phyloP scores from a whole-genome alignment of 2,113 vertebrate species.

The Atherinomorus stipes region DNA sequence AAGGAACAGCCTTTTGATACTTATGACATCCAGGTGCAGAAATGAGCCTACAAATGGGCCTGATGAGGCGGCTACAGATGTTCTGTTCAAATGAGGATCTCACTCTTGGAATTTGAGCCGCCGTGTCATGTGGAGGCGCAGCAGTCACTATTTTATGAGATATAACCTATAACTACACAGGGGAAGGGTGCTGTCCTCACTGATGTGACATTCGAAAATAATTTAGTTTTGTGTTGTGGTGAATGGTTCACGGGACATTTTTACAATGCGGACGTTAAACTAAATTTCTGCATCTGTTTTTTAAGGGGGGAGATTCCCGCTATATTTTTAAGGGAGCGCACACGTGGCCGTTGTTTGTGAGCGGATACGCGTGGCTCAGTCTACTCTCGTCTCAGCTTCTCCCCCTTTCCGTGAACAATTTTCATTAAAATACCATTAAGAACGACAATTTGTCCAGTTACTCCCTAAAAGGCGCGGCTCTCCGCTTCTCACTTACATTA shows the following conservation, averaged over 20 bases:
- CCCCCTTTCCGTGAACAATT: neutral
- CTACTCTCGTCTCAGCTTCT: neutral
- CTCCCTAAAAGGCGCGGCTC: neutral
- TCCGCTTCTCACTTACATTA: neutral
- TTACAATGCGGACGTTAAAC: neutral
- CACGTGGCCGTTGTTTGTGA: neutral
- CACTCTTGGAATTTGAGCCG: neutral
- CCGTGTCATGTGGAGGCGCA: neutral
- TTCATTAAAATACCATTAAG: neutral
- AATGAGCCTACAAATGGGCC: too few species aligned
- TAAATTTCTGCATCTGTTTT: neutral
- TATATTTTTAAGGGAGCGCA: neutral
- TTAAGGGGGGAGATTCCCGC: neutral
- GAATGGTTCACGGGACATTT: neutral
- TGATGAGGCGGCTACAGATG: too few species aligned
- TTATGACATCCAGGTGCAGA: neutral
- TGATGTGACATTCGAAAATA: neutral
- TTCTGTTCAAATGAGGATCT: neutral
- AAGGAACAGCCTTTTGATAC: neutral
- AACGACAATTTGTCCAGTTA: neutral
- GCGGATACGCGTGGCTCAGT: neutral
- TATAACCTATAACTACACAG: neutral
- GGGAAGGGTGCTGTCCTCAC: neutral
- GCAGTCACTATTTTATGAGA: neutral
- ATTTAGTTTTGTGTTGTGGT: conserved; percentile 1